Base-by-base conservation (phyloP, 1,140 invertebrate species). In the Trichonephila clavata region DNA sequence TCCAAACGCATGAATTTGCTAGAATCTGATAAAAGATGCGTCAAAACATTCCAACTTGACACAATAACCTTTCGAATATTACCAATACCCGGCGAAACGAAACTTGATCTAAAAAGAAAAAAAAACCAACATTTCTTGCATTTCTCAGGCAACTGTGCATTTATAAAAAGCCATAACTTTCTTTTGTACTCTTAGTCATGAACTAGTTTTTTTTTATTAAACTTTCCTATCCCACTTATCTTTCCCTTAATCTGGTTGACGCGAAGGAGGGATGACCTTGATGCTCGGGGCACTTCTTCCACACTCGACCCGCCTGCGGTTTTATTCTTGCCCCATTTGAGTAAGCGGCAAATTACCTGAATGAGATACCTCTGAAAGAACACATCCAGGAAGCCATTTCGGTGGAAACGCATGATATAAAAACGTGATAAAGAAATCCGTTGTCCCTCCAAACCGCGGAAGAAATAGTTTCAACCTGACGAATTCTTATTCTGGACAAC, bases 321-420 rank as follows among this genome's bases (percentile, higher is more conserved):
- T 77, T 77, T 32, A 77, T 77, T 10, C 27, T 27, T 24, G 24
- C 71, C 71, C 71, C 71, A 32, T 77, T 77, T 77, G 71, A 77
- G 24, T 77, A 77, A 77, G 71, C 71, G 14, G 71, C 71, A 77
- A 39, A 32, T 77, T 77, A 77, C 71, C 71, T 77, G 71, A 77
- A 16, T 24, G 65, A 68, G 24, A 21, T 24, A n/a, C 65, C 24
- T 14, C 10, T 20, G 24, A 65, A 68, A 68, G 65, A 68, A 24
- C n/a, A n/a, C 18, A 32, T 32, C 71, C 71, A 13, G 27, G 71
- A 77, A 77, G 71, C 16, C 5, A 18, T 24, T 77, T 32, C 27
- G 16, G 71, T 4, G 16, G 16, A 77, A 77, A 77, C 14, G 27
- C 71, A 77, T 18, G 71, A 5, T 39, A 27, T 18, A 32, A 32